Evolutionary conservation across 2,888 invertebrate genomes (phyloP), one percentile per base, ranked within the genome.

Genomic region (Perithous albicinctus): DNA sequence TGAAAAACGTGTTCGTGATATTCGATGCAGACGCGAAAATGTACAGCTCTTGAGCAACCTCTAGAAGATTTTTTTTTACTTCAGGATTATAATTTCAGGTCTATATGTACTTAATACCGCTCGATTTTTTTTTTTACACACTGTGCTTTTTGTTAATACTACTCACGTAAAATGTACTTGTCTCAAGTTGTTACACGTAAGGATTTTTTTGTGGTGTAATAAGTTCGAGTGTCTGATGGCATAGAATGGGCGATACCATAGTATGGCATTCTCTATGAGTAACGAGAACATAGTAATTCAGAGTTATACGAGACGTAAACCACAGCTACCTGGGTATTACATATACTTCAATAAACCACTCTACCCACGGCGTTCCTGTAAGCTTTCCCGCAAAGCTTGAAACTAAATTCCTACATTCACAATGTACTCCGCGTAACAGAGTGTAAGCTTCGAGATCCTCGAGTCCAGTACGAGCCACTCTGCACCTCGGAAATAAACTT

Each of bases 261-360:
- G 0, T 2, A 20, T 20, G 10, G 5, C 20, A 23, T 10, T 3
- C 10, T 3, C 0, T n/a, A 43, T 15, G 61, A 20, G 20, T 2
- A 12, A 61, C n/a, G 5, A 38, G 26, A 18, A 10, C 10, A 35
- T 18, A 43, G 43, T 29, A 43, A 35, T 43, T 32, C 10, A 29
- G 29, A 29, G 35, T 54, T 54, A 54, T 38, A 69, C 54, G 38
- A 18, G 59, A 59, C 59, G 43, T 72, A 59, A 59, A 72, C 26
- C 43, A 59, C 43, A 59, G 32, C 29, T n/a, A 29, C 43, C 20
- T 29, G 38, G n/a, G 29, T 75, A 56, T 56, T 35, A 10, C 43
- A 15, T 46, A 43, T 35, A 59, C 66, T 67, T 61, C 15, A 35
- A 76, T 76, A 59, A 67, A 76, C 48, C 59, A 64, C 35, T n/a